Base-by-base conservation (phyloP, 2,888 invertebrate species). In the Dorcus hopei region DNA sequence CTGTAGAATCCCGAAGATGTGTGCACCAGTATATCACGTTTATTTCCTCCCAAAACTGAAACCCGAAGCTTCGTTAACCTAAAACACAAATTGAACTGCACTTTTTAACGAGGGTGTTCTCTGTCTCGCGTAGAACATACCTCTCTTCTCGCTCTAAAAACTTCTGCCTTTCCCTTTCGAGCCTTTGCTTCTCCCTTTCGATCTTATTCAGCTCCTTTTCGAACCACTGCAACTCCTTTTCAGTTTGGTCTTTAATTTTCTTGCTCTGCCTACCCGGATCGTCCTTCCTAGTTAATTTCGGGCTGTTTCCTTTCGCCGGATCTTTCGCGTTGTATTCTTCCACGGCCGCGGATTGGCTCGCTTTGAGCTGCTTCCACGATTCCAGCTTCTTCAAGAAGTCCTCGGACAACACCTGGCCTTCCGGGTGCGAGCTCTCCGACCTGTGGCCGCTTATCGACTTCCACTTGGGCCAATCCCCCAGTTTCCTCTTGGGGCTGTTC, bases 371-470 rank as follows among this genome's bases (percentile, higher is more conserved):
- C 71, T 90, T 91, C 94, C 94, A 94, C 78, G 90, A 90, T 70
- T 92, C 90, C 80, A 93, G 84, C 79, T 90, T 93, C 70, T 87
- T 89, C 39, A 89, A 83, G 74, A 93, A 93, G 70, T 94, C 93
- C 59, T 93, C 90, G 19, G 90, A 89, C 9, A 93, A 80, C 65
- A 88, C 87, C 65, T 85, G 81, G 26, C 26, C 26, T 19, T 87
- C 87, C 0, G 86, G 85, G 9, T 52, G 54, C 23, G 67, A 57
- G 14, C 55, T 58, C 19, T 73, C 70, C 45, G 68, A 65, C 64
- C 72, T 69, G 33, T 71, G 71, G 0, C 69, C 72, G 43, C 74
- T 72, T 23, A 75, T 65, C 1, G 84, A 83, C 66, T 85, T 82
- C 83, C 85, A 85, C 33, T 84, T 77, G 61, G 85, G 84, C 82